These are phyloP conservation scores for Indicator maculatus DNA, from an alignment of 2,113 vertebrate species.

Conservation along the genomic window DNA sequence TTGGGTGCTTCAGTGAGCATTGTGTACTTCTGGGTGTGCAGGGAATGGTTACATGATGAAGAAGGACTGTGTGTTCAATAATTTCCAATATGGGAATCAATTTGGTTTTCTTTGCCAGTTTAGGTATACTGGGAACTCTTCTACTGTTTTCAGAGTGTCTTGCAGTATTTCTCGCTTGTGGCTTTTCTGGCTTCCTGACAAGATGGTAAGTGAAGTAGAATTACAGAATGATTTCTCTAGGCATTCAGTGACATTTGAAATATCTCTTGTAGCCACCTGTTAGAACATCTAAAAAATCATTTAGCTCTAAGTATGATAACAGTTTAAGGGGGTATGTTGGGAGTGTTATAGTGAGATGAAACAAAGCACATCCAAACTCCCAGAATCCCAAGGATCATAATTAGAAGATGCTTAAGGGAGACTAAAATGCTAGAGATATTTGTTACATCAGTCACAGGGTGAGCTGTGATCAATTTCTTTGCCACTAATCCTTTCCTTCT, in stretches of 20 bases:
- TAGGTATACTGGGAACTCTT: neutral
- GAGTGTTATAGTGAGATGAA: neutral
- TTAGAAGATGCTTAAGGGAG: neutral
- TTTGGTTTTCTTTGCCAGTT: neutral
- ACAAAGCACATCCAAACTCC: neutral
- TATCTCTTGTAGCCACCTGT: neutral
- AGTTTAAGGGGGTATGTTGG: neutral
- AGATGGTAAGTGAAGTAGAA: neutral
- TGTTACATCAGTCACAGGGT: neutral
- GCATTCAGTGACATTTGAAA: neutral
- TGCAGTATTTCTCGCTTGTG: slow-evolving; percentile 27
- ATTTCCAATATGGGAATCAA: neutral
- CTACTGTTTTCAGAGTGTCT: neutral
- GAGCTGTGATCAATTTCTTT: neutral
- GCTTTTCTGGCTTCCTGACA: slow-evolving; percentile 37
- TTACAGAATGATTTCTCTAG: neutral
- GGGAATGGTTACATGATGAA: neutral
- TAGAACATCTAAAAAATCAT: neutral
- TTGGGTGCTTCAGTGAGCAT: neutral
- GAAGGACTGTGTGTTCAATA: neutral
- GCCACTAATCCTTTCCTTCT: neutral
- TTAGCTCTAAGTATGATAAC: neutral
- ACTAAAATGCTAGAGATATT: neutral
- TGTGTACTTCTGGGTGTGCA: neutral
- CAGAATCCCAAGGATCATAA: neutral